Base-by-base conservation (phyloP, 2,797 vertebrate species). In the Hemitrygon akajei region DNA sequence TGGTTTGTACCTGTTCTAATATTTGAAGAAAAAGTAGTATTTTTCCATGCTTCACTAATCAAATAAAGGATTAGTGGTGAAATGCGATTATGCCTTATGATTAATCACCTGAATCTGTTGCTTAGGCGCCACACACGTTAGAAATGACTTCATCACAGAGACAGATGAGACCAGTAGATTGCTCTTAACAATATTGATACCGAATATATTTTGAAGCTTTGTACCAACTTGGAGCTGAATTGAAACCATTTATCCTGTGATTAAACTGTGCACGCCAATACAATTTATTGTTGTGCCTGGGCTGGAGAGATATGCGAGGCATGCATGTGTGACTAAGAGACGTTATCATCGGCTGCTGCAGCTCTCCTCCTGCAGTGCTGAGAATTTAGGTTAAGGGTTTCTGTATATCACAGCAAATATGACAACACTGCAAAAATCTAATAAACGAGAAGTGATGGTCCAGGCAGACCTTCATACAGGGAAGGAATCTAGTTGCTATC, bases 21-120 rank as follows among this genome's bases (percentile, higher is more conserved):
- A 71, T 40, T 40, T 56, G 69, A 76, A 93, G 71, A 56, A 76
- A 93, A 93, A 56, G 40, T 40, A 58, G 40, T 56, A 56, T 4
- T 91, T 14, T 93, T 30, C 40, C 73, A 75, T 75, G 73, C 71
- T 93, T 93, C 47, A 76, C 71, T 18, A 58, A 93, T 75, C 40
- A 76, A 93, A 56, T 93, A 56, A 73, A 93, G 91, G 71, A 16
- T 76, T 30, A 58, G 71, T 73, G 91, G 37, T 93, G 71, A 73
- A 56, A 93, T 56, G 11, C 30, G 25, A 73, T 56, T 47, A 93
- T 75, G 69, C 10, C 25, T 47, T 76, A 71, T 75, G 40, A 93
- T 93, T 93, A 93, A 93, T 93, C 91, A 76, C 40, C 47, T 75
- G 71, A 56, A 93, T 93, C 71, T 93, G 91, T 93, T 76, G 73